Conservation (phyloP, 2,797 vertebrate species). For the Taenioides sp. region DNA sequence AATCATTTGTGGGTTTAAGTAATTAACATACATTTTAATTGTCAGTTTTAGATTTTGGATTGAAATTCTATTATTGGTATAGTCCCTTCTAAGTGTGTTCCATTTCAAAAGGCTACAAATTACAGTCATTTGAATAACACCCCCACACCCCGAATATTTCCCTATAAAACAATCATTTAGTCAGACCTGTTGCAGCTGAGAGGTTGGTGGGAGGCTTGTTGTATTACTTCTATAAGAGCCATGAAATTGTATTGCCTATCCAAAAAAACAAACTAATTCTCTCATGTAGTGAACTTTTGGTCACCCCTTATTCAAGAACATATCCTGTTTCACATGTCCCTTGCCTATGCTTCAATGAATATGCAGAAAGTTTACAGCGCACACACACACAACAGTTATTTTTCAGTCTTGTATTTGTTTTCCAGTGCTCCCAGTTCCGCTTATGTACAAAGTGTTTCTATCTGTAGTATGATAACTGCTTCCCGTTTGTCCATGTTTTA, state of each 20-base stretch:
- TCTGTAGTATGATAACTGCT: conserved; percentile 22
- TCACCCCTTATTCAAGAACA: background rate
- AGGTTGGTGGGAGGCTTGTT: background rate
- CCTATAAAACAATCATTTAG: background rate
- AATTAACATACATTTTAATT: no score
- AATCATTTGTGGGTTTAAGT: no score
- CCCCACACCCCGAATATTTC: no score
- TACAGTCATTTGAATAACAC: no score
- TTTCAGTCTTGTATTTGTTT: background rate
- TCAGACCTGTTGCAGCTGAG: background rate
- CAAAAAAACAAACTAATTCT: background rate
- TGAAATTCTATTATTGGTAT: no score
- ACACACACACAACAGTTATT: background rate
- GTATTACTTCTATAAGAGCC: background rate
- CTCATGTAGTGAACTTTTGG: background rate
- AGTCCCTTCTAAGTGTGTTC: no score
- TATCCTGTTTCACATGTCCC: background rate
- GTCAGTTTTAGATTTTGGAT: no score
- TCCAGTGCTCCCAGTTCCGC: conserved; percentile 16
- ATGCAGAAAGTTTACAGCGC: conserved; percentile 21
- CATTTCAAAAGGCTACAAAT: no score
- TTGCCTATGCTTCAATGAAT: background rate
- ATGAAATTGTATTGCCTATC: background rate
- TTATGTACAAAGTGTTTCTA: conserved; percentile 20
- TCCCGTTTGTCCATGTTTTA: conserved; percentile 38